Percentiles rank a stretch among this genome's conserved stretches.
These are phyloP conservation scores for Aporophyla lueneburgensis DNA, from an alignment of 2,888 invertebrate genomes.

Conservation along the genomic window DNA sequence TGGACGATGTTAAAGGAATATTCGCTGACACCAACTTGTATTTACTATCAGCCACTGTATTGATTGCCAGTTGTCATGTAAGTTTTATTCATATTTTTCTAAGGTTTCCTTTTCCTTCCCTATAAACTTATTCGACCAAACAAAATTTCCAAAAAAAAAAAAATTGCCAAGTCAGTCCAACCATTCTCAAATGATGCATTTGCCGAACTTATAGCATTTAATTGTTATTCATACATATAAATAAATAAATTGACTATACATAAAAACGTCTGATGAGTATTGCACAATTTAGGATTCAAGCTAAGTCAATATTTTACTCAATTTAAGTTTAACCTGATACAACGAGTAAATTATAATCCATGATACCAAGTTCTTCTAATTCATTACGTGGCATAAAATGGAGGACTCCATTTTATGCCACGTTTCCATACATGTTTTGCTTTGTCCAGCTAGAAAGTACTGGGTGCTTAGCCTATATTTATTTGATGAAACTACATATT, in stretches of 20 bases:
- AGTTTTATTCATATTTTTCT: conserved; percentile 79
- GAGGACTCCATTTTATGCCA: too few relatives aligned
- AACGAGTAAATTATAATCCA: neutral
- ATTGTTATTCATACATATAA: too few relatives aligned
- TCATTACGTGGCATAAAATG: neutral
- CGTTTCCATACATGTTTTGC: neutral
- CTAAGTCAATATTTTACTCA: neutral
- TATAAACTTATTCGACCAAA: too few relatives aligned
- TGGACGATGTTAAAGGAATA: conserved; percentile 99
- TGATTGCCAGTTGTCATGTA: conserved; percentile 98
- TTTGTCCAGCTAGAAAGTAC: conserved; percentile 2
- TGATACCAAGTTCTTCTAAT: neutral
- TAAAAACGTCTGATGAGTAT: neutral
- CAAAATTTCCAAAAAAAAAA: too few relatives aligned
- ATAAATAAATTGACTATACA: too few relatives aligned
- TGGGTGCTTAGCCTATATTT: neutral
- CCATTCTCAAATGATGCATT: too few relatives aligned
- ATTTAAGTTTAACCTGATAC: neutral
- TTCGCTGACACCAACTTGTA: conserved; percentile 99
- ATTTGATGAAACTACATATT: neutral
- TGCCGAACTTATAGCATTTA: too few relatives aligned
- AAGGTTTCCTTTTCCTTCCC: too few relatives aligned
- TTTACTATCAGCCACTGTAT: conserved; percentile 96
- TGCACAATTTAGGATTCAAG: neutral
- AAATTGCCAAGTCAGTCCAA: too few relatives aligned